Conservation (phyloP, 1,140 invertebrate species). For the Ceratoteleas bidentatus region DNA sequence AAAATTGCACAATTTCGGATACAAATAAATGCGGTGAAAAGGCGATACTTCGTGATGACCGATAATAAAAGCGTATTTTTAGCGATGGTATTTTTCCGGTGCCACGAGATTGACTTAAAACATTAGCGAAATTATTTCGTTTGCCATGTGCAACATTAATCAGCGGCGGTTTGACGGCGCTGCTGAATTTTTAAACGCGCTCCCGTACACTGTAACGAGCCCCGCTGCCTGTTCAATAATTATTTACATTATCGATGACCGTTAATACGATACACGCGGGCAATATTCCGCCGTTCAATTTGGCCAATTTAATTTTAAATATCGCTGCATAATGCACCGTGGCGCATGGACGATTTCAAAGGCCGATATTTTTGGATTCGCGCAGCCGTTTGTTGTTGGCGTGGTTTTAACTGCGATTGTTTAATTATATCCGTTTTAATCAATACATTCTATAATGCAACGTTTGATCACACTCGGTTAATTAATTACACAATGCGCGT, state of each 20-base stretch:
- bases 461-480: constrained; percentile 1
- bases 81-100: background rate
- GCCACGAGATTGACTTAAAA: constrained; percentile 6
- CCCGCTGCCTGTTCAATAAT: constrained; percentile 2
- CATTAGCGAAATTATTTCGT: constrained; percentile 16
- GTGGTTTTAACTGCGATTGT: constrained; percentile 2
- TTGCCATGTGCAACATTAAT: constrained; percentile 7
- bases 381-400: background rate
- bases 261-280: constrained; percentile 13
- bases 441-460: background rate
- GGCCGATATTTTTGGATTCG: background rate
- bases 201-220: constrained; percentile 1
- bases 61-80: constrained; percentile 14
- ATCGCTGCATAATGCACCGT: background rate
- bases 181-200: constrained; percentile 13
- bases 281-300: constrained; percentile 11
- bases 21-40: too few species aligned
- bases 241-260: constrained; percentile 21
- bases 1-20: too few species aligned
- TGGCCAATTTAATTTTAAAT: constrained; percentile 17
- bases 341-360: background rate
- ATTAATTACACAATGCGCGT: constrained; percentile 3
- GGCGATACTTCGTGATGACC: background rate
- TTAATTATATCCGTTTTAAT: constrained; percentile 13
- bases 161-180: background rate